phyloP scores from a whole-genome alignment of 2,888 invertebrate species.

The Invenusta paracnida region DNA sequence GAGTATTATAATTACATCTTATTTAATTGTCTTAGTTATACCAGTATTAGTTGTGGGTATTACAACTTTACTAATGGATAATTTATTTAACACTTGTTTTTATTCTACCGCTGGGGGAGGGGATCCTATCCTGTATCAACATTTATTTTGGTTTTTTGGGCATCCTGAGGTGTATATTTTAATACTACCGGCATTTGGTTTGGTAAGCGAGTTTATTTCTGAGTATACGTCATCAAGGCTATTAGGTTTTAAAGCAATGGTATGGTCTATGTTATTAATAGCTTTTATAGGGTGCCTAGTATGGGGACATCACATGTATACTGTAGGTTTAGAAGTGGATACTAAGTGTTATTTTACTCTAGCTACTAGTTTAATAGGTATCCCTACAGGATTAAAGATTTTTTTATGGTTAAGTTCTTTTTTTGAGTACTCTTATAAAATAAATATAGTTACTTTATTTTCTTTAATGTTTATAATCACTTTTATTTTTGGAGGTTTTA shows the following conservation, averaged over 20 bases:
- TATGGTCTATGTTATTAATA: conserved; percentile 77
- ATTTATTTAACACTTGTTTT: conserved; percentile 75
- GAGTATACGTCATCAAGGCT: conserved; percentile 69
- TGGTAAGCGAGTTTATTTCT: conserved; percentile 73
- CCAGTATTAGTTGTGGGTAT: conserved; percentile 76
- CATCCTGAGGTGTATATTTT: conserved; percentile 81
- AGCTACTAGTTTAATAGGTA: conserved; percentile 79
- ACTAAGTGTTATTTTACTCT: conserved; percentile 78
- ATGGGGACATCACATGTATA: conserved; percentile 79
- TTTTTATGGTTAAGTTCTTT: conserved; percentile 67
- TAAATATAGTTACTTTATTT: not conserved
- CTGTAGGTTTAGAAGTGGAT: conserved; percentile 76
- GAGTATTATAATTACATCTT: conserved; percentile 2
- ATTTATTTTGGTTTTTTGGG: conserved; percentile 81
- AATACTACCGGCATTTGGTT: conserved; percentile 76
- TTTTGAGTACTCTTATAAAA: not conserved
- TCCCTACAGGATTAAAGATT: conserved; percentile 78
- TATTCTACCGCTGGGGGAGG: conserved; percentile 76
- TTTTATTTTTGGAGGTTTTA: conserved; percentile 29
- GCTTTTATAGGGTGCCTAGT: conserved; percentile 78
- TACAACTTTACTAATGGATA: conserved; percentile 74
- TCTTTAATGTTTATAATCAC: not conserved
- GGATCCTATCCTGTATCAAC: conserved; percentile 75
- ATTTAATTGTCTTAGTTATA: conserved; percentile 6
- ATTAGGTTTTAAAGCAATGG: conserved; percentile 71